A percentile compares a stretch with the other conserved stretches of the same genome.
Evolutionary conservation across 1,140 invertebrate species (phyloP).

Genomic region (Portunus trituberculatus): DNA sequence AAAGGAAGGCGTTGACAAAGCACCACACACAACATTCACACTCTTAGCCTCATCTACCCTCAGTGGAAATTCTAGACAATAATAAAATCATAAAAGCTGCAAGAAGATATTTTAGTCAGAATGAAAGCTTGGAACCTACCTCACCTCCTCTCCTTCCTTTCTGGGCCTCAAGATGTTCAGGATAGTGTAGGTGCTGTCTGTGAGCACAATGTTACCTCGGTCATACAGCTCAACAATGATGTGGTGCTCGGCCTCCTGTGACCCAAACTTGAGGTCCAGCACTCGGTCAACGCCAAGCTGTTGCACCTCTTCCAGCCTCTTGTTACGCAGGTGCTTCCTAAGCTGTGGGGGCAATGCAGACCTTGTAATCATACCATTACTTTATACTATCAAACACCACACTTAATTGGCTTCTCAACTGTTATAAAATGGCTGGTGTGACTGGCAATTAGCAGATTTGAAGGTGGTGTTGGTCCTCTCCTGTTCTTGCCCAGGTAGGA

Average conservation of each 20-base stretch:
- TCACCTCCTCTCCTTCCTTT: slow-evolving; percentile 95
- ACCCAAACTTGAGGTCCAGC: slow-evolving; percentile 96
- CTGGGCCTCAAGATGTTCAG: slow-evolving; percentile 96
- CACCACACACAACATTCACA: no score
- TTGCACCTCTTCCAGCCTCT: slow-evolving; percentile 91
- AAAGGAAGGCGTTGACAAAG: no score
- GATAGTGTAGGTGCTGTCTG: slow-evolving; percentile 95
- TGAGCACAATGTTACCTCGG: slow-evolving; percentile 97
- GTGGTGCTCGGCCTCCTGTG: slow-evolving; percentile 96
- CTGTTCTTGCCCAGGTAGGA: no score
- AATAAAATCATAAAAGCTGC: no score
- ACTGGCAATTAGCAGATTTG: no score
- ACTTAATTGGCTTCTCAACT: no score
- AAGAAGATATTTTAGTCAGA: not conserved
- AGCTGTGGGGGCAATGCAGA: slow-evolving; percentile 85
- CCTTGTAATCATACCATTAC: slow-evolving; percentile 83
- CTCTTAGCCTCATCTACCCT: not conserved
- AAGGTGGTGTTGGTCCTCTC: no score
- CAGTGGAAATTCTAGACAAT: not conserved
- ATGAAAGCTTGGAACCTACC: slow-evolving; percentile 80
- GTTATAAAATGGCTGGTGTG: no score
- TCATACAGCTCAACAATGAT: slow-evolving; percentile 98
- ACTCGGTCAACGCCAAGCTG: slow-evolving; percentile 95
- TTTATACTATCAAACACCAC: no score
- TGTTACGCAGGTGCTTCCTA: slow-evolving; percentile 98